These are phyloP conservation scores for Plutella xylostella DNA, from an alignment of 2,888 invertebrate genomes.

Conservation along the genomic window DNA sequence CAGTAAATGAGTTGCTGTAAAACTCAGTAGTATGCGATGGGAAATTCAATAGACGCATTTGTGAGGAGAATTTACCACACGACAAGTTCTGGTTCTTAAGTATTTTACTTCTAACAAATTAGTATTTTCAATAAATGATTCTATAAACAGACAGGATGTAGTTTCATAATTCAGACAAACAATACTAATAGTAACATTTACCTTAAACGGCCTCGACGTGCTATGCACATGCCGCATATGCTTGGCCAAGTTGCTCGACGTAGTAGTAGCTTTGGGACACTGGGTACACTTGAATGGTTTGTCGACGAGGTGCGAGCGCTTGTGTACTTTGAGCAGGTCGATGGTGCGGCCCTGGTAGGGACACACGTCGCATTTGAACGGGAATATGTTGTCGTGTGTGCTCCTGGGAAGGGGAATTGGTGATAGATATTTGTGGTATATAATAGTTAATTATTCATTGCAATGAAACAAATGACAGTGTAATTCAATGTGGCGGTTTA, in stretches of 20 bases:
- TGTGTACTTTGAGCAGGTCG: constrained; percentile 9
- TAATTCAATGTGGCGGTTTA: too few relatives aligned
- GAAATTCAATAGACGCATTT: too few relatives aligned
- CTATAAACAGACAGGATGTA: too few relatives aligned
- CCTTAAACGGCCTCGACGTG: constrained; percentile 8
- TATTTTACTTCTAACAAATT: too few relatives aligned
- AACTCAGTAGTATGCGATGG: too few relatives aligned
- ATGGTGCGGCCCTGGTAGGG: constrained; percentile 10
- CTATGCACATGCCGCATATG: constrained; percentile 9
- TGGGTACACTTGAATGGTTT: constrained; percentile 11
- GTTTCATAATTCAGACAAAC: too few relatives aligned
- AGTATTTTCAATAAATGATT: too few relatives aligned
- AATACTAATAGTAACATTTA: background rate
- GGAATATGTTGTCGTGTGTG: constrained; percentile 12
- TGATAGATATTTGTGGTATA: too few relatives aligned
- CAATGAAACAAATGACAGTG: background rate
- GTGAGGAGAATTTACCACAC: too few relatives aligned
- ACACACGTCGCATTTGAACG: constrained; percentile 12
- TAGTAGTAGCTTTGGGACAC: constrained; percentile 15
- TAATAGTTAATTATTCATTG: too few relatives aligned
- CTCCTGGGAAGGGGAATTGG: constrained; percentile 1
- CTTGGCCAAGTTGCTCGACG: constrained; percentile 15
- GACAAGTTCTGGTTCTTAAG: too few relatives aligned
- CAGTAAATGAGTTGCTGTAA: too few relatives aligned
- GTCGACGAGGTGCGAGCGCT: constrained; percentile 9